phyloP scores from a whole-genome alignment of 2,797 vertebrate genomes.

The Eremophila alpestris region DNA sequence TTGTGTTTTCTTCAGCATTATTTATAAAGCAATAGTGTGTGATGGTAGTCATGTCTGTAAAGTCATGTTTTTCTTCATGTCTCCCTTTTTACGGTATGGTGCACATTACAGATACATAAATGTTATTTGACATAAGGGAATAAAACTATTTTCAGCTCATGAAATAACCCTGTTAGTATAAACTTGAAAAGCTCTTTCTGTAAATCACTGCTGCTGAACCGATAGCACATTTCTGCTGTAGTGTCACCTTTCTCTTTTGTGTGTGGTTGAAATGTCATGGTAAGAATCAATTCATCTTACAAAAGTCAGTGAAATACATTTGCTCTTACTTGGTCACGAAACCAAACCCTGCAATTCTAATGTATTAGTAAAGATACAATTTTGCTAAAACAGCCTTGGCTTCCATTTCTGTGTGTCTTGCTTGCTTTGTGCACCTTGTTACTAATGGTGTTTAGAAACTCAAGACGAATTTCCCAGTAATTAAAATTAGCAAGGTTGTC shows the following conservation, averaged over 20 bases:
- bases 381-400: background rate
- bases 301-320: background rate
- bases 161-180: background rate
- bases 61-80: slow-evolving; percentile 24
- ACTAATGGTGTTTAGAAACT: background rate
- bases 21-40: background rate
- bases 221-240: background rate
- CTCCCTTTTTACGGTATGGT: background rate
- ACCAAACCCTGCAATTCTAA: background rate
- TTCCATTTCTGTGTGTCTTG: background rate
- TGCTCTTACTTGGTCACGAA: background rate
- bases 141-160: slow-evolving; percentile 43
- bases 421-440: background rate
- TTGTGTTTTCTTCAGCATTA: slow-evolving; percentile 23
- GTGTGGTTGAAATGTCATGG: background rate
- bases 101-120: background rate
- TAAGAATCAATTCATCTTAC: slow-evolving; percentile 21
- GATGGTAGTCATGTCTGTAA: background rate
- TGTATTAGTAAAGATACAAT: background rate
- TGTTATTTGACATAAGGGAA: slow-evolving; percentile 29
- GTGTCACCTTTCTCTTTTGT: background rate
- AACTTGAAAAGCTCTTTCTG: slow-evolving; percentile 11
- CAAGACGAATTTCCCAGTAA: background rate
- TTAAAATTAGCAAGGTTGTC: background rate
- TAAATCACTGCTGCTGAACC: background rate